Conservation (phyloP, 2,113 vertebrate genomes). For the Rhinopomastus cyanomelas region DNA sequence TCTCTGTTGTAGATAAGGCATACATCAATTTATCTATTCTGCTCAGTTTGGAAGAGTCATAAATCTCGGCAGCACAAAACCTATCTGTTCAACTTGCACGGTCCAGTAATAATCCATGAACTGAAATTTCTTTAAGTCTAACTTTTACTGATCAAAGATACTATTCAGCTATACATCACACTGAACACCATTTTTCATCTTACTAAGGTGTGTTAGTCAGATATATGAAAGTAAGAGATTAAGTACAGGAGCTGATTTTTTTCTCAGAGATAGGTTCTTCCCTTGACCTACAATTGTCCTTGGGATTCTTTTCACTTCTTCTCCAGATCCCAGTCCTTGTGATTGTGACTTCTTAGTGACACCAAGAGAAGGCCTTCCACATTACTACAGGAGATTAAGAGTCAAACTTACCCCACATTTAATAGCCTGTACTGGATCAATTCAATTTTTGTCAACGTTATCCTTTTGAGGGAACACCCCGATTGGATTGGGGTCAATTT, state of each 20-base stretch:
- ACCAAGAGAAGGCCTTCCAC: background rate
- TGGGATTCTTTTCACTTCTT: background rate
- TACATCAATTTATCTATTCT: constrained; percentile 25
- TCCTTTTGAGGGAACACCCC: background rate
- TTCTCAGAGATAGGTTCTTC: background rate
- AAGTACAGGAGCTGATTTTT: background rate
- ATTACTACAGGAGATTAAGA: background rate
- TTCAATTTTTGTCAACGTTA: background rate
- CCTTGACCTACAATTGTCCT: background rate
- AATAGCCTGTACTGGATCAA: background rate
- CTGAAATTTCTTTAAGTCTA: constrained; percentile 36
- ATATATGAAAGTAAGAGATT: constrained; percentile 1
- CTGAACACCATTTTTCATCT: background rate
- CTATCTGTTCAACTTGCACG: background rate
- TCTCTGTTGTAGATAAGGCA: constrained; percentile 20
- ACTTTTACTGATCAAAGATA: constrained; percentile 19
- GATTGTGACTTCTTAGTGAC: background rate
- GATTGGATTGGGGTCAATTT: background rate
- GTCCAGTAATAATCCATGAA: constrained; percentile 50
- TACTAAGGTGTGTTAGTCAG: background rate
- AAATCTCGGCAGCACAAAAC: constrained; percentile 8
- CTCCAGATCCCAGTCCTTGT: background rate
- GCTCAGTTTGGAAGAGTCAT: constrained; percentile 4
- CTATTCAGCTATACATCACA: constrained; percentile 3
- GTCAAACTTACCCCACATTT: background rate